Percentiles rank a stretch among this genome's conserved stretches.
Evolutionary conservation across 2,888 invertebrate species (phyloP).

Genomic region (Brenthis hecate): DNA sequence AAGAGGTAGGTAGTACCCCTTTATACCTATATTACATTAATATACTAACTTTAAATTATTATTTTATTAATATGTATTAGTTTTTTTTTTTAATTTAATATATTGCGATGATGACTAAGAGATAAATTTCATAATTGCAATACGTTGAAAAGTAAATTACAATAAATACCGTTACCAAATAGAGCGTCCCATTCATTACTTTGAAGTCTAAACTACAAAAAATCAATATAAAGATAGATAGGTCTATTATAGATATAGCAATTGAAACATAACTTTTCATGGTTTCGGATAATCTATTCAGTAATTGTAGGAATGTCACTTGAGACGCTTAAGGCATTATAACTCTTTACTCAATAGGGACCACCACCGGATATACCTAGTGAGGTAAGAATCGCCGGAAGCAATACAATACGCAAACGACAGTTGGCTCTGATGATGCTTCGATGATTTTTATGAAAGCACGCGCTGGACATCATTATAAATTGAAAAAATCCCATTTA

Average conservation of each 20-base stretch:
- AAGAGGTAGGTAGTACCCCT: too few relatives aligned
- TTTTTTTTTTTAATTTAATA: too few relatives aligned
- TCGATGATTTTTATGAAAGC: constrained; percentile 47
- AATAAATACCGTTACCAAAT: too few relatives aligned
- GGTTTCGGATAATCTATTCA: constrained; percentile 36
- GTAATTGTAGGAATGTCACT: constrained; percentile 35
- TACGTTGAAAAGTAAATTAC: too few relatives aligned
- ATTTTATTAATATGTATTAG: too few relatives aligned
- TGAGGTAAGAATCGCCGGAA: constrained; percentile 41
- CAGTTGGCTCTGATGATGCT: constrained; percentile 49
- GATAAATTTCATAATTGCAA: too few relatives aligned
- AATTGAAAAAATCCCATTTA: constrained; percentile 8
- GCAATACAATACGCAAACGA: constrained; percentile 42
- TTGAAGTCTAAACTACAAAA: not conserved
- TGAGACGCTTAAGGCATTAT: constrained; percentile 39
- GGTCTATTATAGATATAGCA: constrained; percentile 8
- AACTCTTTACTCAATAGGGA: constrained; percentile 46
- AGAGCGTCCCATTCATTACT: too few relatives aligned
- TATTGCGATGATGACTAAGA: too few relatives aligned
- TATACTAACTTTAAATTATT: too few relatives aligned
- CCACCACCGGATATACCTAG: constrained; percentile 43
- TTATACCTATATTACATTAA: too few relatives aligned
- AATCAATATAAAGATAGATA: not conserved
- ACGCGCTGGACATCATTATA: constrained; percentile 46
- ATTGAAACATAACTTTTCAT: constrained; percentile 31